A percentile compares a stretch with the other conserved stretches of the same genome.
These are phyloP conservation scores for Cecropterus lyciades DNA, from an alignment of 1,140 invertebrate genomes.

Conservation along the genomic window DNA sequence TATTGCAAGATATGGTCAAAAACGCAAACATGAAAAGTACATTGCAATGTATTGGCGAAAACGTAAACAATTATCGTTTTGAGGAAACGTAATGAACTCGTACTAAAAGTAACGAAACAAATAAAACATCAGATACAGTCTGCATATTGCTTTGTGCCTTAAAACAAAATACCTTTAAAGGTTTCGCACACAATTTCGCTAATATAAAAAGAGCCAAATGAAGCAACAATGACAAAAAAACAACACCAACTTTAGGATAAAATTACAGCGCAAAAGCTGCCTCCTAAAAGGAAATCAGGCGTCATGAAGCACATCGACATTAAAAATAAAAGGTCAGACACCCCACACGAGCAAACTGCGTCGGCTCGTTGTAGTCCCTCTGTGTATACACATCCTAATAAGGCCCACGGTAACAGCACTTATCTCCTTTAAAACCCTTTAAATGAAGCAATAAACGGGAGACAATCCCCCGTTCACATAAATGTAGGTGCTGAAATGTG, in stretches of 20 bases:
- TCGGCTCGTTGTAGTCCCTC: constrained; percentile 38
- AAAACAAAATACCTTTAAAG: background rate
- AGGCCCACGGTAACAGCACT: constrained; percentile 55
- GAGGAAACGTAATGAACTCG: too few species aligned
- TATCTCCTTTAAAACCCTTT: constrained; percentile 60
- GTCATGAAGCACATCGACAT: constrained; percentile 14
- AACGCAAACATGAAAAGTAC: too few species aligned
- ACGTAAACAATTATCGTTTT: too few species aligned
- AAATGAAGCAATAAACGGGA: constrained; percentile 63
- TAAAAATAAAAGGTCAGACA: constrained; percentile 39
- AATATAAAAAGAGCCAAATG: background rate
- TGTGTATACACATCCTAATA: constrained; percentile 51
- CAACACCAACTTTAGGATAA: constrained; percentile 10
- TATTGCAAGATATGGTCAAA: too few species aligned
- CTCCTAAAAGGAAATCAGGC: constrained; percentile 28
- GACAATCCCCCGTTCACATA: constrained; percentile 37
- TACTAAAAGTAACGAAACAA: too few species aligned
- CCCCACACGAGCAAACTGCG: constrained; percentile 40
- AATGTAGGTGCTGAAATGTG: constrained; percentile 17
- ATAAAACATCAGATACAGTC: too few species aligned
- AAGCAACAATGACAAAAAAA: background rate
- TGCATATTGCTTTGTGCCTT: too few species aligned
- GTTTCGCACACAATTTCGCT: background rate
- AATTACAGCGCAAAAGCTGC: constrained; percentile 4
- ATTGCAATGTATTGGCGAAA: too few species aligned